A percentile compares a stretch with the other conserved stretches of the same genome.
These are phyloP conservation scores for Cottus gobio DNA, from an alignment of 2,113 vertebrate genomes.

Conservation along the genomic window DNA sequence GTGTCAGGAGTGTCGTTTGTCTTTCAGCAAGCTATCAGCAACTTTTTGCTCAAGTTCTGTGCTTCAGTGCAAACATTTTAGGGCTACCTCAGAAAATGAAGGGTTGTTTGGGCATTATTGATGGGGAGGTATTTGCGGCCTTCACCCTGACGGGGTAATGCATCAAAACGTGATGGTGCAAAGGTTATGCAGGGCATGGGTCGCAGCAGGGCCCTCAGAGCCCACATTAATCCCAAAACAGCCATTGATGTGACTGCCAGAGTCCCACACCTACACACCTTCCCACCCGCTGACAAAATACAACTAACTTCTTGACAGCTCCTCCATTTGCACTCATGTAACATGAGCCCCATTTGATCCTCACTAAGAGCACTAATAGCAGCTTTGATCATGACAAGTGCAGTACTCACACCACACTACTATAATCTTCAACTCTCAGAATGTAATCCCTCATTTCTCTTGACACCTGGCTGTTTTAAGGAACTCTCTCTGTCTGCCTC, in stretches of 20 bases:
- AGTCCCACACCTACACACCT: constrained; percentile 9
- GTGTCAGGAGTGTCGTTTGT: constrained; percentile 30
- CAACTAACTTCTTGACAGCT: constrained; percentile 27
- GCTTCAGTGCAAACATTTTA: constrained; percentile 12
- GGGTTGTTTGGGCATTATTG: constrained; percentile 39
- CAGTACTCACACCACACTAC: constrained; percentile 48
- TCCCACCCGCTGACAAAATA: constrained; percentile 14
- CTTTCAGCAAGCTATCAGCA: constrained; percentile 28
- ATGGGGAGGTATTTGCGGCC: constrained; percentile 35
- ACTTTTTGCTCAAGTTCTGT: constrained; percentile 8
- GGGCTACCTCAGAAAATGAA: constrained; percentile 27
- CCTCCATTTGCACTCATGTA: constrained; percentile 33
- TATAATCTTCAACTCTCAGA: constrained; percentile 55
- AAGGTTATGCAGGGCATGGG: constrained; percentile 32
- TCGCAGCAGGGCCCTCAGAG: constrained; percentile 13
- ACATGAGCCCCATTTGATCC: constrained; percentile 45
- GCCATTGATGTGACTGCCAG: constrained; percentile 8
- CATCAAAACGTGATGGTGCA: constrained; percentile 54
- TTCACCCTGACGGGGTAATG: constrained; percentile 35
- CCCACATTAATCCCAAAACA: constrained; percentile 33
- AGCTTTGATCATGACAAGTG: constrained; percentile 69
- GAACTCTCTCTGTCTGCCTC: constrained; percentile 30
- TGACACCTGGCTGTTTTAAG: constrained; percentile 54
- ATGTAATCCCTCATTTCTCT: constrained; percentile 62
- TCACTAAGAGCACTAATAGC: constrained; percentile 55